Evolutionary conservation across 2,113 vertebrate genomes (phyloP).

Genomic region (Salvelinus sp.): DNA sequence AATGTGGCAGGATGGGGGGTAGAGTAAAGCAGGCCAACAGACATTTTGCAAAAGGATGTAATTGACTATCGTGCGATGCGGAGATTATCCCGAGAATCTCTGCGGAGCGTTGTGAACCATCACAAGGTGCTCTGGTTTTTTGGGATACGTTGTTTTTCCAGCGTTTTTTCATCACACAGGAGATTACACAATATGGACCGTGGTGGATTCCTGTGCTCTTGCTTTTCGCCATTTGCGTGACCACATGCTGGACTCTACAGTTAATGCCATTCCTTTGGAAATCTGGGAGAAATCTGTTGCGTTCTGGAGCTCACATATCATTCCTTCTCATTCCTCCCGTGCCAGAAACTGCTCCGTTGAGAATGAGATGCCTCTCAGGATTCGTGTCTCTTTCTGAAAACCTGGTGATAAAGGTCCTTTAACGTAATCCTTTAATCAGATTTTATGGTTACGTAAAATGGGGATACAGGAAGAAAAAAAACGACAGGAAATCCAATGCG

Average conservation of each 20-base stretch:
- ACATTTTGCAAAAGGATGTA: background rate
- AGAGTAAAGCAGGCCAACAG: background rate
- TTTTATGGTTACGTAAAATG: constrained; percentile 16
- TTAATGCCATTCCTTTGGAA: constrained; percentile 11
- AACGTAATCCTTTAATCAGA: constrained; percentile 15
- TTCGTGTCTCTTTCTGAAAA: background rate
- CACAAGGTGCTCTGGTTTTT: background rate
- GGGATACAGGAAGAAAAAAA: constrained; percentile 2
- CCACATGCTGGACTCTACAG: background rate
- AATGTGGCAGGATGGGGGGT: background rate
- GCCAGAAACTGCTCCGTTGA: background rate
- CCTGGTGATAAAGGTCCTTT: background rate
- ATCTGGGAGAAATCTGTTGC: constrained; percentile 6
- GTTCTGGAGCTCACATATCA: background rate
- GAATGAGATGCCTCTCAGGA: background rate
- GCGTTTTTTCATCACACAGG: background rate
- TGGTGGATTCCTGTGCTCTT: background rate
- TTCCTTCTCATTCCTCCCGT: background rate
- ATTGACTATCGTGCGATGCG: background rate
- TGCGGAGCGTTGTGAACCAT: background rate
- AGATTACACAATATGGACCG: background rate
- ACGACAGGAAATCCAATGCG: constrained; percentile 5
- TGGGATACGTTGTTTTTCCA: background rate
- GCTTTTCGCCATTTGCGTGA: constrained; percentile 10
- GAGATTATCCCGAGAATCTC: constrained; percentile 1